Conservation (phyloP, 2,888 invertebrate species). For the Chalcis sispes region DNA sequence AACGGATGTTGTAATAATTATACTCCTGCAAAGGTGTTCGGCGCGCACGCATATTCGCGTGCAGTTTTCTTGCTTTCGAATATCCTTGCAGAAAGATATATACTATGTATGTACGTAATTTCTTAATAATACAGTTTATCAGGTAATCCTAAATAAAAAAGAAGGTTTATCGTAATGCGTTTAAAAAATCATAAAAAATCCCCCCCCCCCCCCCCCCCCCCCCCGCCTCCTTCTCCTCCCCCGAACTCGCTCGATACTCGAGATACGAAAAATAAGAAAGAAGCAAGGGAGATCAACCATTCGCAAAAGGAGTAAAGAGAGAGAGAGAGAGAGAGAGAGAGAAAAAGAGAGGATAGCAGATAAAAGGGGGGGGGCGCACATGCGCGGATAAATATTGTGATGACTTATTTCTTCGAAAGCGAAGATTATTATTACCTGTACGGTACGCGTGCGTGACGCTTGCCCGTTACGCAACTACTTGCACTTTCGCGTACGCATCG, state of each 20-base stretch:
- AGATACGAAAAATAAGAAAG: neutral
- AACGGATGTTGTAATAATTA: conserved; percentile 49
- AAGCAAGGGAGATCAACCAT: neutral
- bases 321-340: neutral
- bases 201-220: too few species aligned
- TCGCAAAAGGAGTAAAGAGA: neutral
- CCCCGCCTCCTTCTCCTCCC: too few species aligned
- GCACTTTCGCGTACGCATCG: conserved; percentile 49
- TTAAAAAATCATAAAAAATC: conserved; percentile 2
- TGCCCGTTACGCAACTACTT: conserved; percentile 50
- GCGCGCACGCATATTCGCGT: conserved; percentile 17
- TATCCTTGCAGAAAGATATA: conserved; percentile 3
- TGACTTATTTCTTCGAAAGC: conserved; percentile 41
- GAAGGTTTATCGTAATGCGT: neutral
- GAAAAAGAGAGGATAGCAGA: neutral
- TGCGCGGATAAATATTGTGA: conserved; percentile 1
- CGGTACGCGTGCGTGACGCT: conserved; percentile 30
- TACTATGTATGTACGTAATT: neutral
- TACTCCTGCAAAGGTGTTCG: conserved; percentile 9
- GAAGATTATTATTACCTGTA: conserved; percentile 24
- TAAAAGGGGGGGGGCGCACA: neutral
- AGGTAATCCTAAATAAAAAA: conserved; percentile 34
- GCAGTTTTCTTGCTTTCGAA: conserved; percentile 23
- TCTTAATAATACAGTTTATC: conserved; percentile 36
- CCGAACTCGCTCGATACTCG: too few species aligned